These are phyloP conservation scores for Sepiola atlantica DNA, from an alignment of 2,888 invertebrate genomes.

Conservation along the genomic window DNA sequence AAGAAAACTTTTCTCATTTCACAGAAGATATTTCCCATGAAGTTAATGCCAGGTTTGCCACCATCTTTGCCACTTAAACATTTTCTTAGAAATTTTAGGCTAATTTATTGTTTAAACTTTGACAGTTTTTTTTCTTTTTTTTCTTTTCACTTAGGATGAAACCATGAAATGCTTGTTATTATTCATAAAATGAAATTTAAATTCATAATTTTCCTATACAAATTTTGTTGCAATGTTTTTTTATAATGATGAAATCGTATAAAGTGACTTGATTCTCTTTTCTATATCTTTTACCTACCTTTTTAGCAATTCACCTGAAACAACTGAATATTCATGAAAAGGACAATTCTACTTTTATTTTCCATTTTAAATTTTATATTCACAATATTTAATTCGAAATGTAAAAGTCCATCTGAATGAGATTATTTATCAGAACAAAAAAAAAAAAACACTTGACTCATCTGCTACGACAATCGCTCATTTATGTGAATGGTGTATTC, in stretches of 20 bases:
- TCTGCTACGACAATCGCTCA: background rate
- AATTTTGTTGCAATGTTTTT: background rate
- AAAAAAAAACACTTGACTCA: background rate
- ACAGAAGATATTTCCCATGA: background rate
- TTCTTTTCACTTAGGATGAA: background rate
- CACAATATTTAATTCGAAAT: background rate
- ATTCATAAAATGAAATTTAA: background rate
- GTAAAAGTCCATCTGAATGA: background rate
- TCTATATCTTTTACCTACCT: background rate
- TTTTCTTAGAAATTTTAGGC: background rate
- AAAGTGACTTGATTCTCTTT: background rate
- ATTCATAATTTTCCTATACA: background rate
- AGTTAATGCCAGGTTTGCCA: background rate
- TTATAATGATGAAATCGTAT: too few relatives aligned
- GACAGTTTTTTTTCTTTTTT: background rate
- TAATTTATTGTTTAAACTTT: too few relatives aligned
- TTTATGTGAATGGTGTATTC: background rate
- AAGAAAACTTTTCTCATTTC: background rate
- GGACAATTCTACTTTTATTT: background rate
- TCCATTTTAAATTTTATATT: background rate
- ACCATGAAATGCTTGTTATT: background rate
- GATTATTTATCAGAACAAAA: background rate
- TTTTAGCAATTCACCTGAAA: too few relatives aligned
- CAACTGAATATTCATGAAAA: background rate
- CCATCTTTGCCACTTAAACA: background rate